Percentiles rank a stretch among this genome's conserved stretches.
Conservation (phyloP, 1,140 invertebrate species). For the Drosophila repleta region DNA sequence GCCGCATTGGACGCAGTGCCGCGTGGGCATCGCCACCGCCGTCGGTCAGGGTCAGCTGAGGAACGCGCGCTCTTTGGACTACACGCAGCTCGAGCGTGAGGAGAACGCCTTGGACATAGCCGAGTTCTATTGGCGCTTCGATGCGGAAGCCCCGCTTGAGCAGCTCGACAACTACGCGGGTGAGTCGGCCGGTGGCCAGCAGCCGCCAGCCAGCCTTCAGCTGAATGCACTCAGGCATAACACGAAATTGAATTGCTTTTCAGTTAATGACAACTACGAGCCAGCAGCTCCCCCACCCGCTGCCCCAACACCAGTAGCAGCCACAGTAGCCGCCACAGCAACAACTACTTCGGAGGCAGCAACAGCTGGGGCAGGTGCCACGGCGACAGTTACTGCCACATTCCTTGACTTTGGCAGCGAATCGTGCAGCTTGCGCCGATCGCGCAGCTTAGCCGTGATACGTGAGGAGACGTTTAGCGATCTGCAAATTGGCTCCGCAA, state of each 20-base stretch:
- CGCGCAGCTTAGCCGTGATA: constrained; percentile 90
- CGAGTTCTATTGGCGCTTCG: constrained; percentile 81
- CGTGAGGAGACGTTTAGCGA: constrained; percentile 89
- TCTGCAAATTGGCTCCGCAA: constrained; percentile 86
- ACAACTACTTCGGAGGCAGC: constrained; percentile 10
- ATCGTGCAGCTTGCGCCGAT: constrained; percentile 88
- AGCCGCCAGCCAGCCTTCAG: constrained; percentile 13
- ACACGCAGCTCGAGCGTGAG: constrained; percentile 70
- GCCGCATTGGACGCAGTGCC: constrained; percentile 73
- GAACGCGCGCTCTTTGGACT: constrained; percentile 79
- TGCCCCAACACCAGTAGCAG: constrained; percentile 15
- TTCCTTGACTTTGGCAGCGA: constrained; percentile 82
- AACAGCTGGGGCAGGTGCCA: constrained; percentile 15
- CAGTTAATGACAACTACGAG: constrained; percentile 52
- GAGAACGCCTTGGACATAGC: constrained; percentile 79
- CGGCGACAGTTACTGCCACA: constrained; percentile 47
- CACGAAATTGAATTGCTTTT: constrained; percentile 43
- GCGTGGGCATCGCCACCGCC: constrained; percentile 37
- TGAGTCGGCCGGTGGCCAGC: constrained; percentile 31
- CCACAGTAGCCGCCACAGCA: not conserved
- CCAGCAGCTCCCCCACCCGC: constrained; percentile 34
- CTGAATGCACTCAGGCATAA: constrained; percentile 30
- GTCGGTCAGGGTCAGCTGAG: constrained; percentile 71
- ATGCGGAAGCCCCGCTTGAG: constrained; percentile 71
- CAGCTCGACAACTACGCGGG: constrained; percentile 63